Conservation (phyloP, 2,888 invertebrate genomes). For the Tetragonula carbonaria region DNA sequence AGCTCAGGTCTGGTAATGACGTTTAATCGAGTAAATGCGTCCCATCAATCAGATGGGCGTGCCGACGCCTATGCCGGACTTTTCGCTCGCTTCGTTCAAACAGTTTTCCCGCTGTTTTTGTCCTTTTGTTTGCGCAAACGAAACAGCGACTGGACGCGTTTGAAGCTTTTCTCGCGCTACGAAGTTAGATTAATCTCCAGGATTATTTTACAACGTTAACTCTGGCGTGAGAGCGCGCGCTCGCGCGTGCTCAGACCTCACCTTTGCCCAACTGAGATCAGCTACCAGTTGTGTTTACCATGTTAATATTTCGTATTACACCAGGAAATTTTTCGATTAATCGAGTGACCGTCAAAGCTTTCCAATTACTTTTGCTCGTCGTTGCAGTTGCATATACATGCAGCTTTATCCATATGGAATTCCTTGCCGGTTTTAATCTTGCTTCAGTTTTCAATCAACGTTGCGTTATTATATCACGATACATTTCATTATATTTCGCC, state of each 20-base stretch:
- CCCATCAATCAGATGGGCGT: slow-evolving; percentile 45
- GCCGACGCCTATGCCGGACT: slow-evolving; percentile 36
- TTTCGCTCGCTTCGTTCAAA: slow-evolving; percentile 56
- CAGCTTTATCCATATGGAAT: background rate
- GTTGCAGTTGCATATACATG: background rate
- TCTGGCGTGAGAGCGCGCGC: background rate
- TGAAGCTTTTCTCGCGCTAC: slow-evolving; percentile 38
- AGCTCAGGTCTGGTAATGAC: slow-evolving; percentile 61
- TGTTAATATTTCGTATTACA: slow-evolving; percentile 42
- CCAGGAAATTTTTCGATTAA: slow-evolving; percentile 45
- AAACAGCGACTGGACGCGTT: slow-evolving; percentile 26
- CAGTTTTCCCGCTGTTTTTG: slow-evolving; percentile 52
- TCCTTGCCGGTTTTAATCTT: background rate
- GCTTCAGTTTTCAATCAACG: background rate
- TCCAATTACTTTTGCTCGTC: slow-evolving; percentile 22
- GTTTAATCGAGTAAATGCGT: slow-evolving; percentile 64
- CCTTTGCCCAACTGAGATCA: background rate
- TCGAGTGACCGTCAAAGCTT: slow-evolving; percentile 39
- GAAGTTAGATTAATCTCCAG: slow-evolving; percentile 29
- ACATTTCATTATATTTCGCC: background rate
- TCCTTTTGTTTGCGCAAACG: slow-evolving; percentile 43
- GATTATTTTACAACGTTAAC: slow-evolving; percentile 53
- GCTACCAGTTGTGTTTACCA: slow-evolving; percentile 14
- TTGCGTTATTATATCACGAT: background rate
- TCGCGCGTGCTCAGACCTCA: too few relatives aligned